Base-by-base conservation (phyloP, 2,113 vertebrate species). In the Reinhardtius hippoglossoides region DNA sequence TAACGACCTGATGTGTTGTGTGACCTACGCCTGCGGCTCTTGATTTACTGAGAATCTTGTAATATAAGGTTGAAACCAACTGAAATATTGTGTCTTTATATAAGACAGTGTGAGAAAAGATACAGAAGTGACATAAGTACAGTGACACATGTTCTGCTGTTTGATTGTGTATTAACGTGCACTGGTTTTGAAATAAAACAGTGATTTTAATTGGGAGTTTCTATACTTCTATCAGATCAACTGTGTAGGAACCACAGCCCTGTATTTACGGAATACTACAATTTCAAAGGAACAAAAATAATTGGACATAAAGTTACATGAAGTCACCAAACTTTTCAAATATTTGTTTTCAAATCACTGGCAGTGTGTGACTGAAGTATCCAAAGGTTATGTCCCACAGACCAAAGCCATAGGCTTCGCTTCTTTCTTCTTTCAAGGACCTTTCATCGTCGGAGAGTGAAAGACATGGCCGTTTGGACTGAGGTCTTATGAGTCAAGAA, bases 231-330 rank as follows among this genome's bases (percentile, higher is more conserved):
- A 37, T 55, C 15, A 37, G 26, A 26, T 14, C 18, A 57, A 63
- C 26, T 1, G 2, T 48, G 59, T 1, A 18, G 18, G 0, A 55
- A 9, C 23, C 40, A 14, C 26, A 42, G 18, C 35, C 13, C 5
- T 2, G 26, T 20, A 20, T 35, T 20, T 35, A 20, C 26, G 35
- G 27, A 35, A 16, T 1, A 2, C 8, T 7, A 40, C 12, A 16
- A 42, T 62, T 35, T 60, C 10, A 54, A 63, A 27, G 24, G 9
- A 16, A 10, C 16, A 42, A 31, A 66, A 72, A 59, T 78, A 72
- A 71, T 44, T 66, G 68, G 67, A 24, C 1, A n/a, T 20, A 44
- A 21, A 15, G 37, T 35, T 42, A 55, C 42, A 60, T 14, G 1
- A 61, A n/a, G 56, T 35, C 57, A 60, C 3, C 3, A 58, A 24